These are phyloP conservation scores for Acanthococcus lagerstroemiae DNA, from an alignment of 2,888 invertebrate genomes.

Conservation along the genomic window DNA sequence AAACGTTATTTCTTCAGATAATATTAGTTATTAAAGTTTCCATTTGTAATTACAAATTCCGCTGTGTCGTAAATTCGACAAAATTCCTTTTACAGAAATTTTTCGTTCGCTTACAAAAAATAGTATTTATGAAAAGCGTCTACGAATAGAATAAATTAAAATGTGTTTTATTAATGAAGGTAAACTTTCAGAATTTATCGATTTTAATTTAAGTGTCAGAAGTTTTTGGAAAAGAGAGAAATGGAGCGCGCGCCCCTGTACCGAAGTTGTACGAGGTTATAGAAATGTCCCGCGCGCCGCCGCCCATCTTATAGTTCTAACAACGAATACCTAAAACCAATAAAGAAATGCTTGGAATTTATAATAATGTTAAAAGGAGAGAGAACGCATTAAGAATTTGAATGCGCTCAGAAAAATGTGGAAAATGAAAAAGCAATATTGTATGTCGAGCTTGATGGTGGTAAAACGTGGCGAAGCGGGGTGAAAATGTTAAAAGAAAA, in stretches of 20 bases:
- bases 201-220: conserved; percentile 25
- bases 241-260: not conserved
- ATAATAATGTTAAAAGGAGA: conserved; percentile 27
- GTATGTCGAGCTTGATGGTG: conserved; percentile 1
- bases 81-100: too few species aligned
- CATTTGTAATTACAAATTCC: too few species aligned
- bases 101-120: too few species aligned
- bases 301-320: not conserved
- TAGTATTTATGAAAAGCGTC: not conserved
- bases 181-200: conserved; percentile 27
- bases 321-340: conserved; percentile 26
- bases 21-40: too few species aligned
- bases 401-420: conserved; percentile 22
- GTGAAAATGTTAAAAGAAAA: not conserved
- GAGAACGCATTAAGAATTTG: conserved; percentile 28
- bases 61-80: too few species aligned
- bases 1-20: too few species aligned
- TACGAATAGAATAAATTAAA: conserved; percentile 18
- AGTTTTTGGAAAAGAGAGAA: conserved; percentile 12
- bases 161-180: conserved; percentile 29
- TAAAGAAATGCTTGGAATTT: conserved; percentile 30
- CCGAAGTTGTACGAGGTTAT: conserved; percentile 22
- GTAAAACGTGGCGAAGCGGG: not conserved
- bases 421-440: conserved; percentile 28
- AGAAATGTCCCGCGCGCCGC: conserved; percentile 9